Evolutionary conservation across 2,888 invertebrate genomes (phyloP).

Genomic region (Minunthozetes semirufus): DNA sequence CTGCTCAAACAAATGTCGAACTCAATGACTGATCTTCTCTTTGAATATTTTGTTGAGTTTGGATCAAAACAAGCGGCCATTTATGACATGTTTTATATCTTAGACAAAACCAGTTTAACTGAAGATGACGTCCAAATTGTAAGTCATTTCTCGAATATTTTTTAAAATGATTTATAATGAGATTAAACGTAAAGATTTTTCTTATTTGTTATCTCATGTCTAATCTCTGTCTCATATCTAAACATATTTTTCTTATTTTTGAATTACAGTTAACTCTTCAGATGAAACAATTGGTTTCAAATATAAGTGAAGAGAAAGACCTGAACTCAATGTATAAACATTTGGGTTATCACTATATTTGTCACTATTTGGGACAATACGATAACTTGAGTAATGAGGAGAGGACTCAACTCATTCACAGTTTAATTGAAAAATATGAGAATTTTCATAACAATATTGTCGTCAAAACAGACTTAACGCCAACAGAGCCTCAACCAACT

Average conservation of each 20-base stretch:
- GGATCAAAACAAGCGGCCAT: conserved; percentile 81
- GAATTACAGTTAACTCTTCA: conserved; percentile 10
- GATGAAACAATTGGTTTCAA: conserved; percentile 6
- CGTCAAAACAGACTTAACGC: conserved; percentile 19
- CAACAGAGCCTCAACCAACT: conserved; percentile 53
- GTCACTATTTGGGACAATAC: conserved; percentile 11
- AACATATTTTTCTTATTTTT: too few relatives aligned
- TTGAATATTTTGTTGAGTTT: conserved; percentile 71
- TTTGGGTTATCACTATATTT: conserved; percentile 5
- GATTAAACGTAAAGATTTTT: too few relatives aligned
- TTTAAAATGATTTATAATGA: background rate
- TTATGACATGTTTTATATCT: conserved; percentile 60
- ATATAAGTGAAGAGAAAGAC: background rate
- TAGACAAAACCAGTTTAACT: conserved; percentile 36
- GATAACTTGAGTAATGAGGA: background rate
- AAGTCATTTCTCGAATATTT: background rate
- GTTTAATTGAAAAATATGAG: background rate
- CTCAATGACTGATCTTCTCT: conserved; percentile 51
- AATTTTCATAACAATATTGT: conserved; percentile 5
- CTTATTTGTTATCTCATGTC: too few relatives aligned
- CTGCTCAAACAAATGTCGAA: conserved; percentile 36
- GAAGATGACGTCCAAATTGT: conserved; percentile 1
- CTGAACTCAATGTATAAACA: conserved; percentile 3
- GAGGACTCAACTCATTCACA: background rate
- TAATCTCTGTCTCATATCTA: too few relatives aligned